phyloP scores from a whole-genome alignment of 2,113 vertebrate genomes.

The Phalacrocorax aristotelis region DNA sequence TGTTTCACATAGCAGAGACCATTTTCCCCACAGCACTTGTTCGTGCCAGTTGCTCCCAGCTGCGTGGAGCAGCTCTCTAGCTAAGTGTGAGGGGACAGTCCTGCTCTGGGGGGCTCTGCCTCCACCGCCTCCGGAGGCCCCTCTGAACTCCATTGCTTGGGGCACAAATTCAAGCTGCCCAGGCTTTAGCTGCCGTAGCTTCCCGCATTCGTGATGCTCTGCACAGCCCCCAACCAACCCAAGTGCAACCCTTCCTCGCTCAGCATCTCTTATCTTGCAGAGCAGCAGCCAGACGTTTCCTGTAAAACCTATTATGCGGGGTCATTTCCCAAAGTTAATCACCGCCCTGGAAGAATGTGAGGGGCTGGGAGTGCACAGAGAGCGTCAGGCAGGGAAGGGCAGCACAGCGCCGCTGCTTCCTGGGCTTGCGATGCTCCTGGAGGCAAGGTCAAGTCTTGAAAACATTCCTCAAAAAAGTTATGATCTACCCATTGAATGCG shows the following conservation, averaged over 20 bases:
- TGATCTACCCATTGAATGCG: background rate
- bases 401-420: background rate
- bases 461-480: background rate
- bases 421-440: fast-evolving
- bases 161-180: background rate
- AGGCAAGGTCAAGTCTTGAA: background rate
- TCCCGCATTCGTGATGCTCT: background rate
- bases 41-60: fast-evolving
- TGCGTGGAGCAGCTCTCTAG: background rate
- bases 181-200: background rate
- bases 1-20: fast-evolving
- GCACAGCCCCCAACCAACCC: background rate
- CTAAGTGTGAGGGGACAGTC: fast-evolving
- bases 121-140: fast-evolving
- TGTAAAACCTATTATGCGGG: fast-evolving
- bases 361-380: background rate
- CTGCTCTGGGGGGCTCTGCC: background rate
- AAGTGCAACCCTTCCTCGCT: background rate
- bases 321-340: background rate
- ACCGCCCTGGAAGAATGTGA: background rate
- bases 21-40: background rate
- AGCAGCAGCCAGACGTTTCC: background rate
- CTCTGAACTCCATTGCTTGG: fast-evolving
- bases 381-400: fast-evolving
- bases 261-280: slow-evolving; percentile 5